Evolutionary conservation across 2,888 invertebrate genomes (phyloP).

Genomic region (Harpagoxenus sublaevis): DNA sequence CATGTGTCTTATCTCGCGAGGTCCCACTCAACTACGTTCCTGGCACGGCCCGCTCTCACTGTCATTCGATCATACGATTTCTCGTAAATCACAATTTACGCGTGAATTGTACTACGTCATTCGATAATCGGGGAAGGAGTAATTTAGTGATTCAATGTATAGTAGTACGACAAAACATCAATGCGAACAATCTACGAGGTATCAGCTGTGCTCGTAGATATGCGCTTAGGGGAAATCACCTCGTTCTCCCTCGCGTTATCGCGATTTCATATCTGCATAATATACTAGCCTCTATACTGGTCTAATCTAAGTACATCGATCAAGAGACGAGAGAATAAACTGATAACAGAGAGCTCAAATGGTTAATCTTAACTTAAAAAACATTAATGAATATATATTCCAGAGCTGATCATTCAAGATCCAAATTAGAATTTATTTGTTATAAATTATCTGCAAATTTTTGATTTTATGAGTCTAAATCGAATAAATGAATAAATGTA

Average conservation of each 20-base stretch:
- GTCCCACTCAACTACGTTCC: not conserved
- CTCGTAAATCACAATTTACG: slow-evolving; percentile 22
- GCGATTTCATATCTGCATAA: slow-evolving; percentile 16
- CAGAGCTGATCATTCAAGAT: not conserved
- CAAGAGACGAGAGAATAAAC: slow-evolving; percentile 9
- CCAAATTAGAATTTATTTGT: not conserved
- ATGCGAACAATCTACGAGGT: slow-evolving; percentile 6
- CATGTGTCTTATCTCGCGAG: not conserved
- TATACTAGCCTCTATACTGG: not conserved
- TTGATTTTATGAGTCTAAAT: not conserved
- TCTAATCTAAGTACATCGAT: not conserved
- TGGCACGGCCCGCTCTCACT: not conserved
- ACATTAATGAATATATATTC: not conserved
- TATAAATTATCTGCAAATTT: not conserved
- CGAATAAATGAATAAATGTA: slow-evolving; percentile 15
- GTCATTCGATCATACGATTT: not conserved
- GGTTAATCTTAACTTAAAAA: not conserved
- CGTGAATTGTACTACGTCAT: slow-evolving; percentile 17
- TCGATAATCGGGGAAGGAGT: not conserved
- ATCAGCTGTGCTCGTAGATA: not conserved
- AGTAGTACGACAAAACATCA: not conserved
- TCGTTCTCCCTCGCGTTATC: not conserved
- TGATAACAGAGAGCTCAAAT: not conserved
- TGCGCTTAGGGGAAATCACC: slow-evolving; percentile 28
- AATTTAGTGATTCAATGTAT: slow-evolving; percentile 32